Percentiles rank a stretch among this genome's conserved stretches.
Conservation (phyloP, 2,888 invertebrate species). For the Octonoba sinensis region DNA sequence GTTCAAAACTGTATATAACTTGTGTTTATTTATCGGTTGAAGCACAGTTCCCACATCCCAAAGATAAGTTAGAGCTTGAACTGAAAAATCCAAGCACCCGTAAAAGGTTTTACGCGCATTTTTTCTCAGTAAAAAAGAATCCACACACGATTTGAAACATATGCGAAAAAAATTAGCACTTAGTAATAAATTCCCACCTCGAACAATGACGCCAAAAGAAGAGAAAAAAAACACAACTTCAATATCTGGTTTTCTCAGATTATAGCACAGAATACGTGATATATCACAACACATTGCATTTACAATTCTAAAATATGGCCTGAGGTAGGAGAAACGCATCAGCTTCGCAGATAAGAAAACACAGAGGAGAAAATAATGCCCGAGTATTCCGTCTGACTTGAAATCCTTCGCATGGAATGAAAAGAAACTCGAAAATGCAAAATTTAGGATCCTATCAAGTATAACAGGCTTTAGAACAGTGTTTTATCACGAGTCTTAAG, state of each 20-base stretch:
- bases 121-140: too few species aligned
- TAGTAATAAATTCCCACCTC: too few species aligned
- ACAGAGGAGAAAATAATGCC: not conserved
- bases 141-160: too few species aligned
- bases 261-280: slow-evolving; percentile 15
- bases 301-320: slow-evolving; percentile 55
- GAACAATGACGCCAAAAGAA: too few species aligned
- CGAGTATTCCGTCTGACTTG: slow-evolving; percentile 7
- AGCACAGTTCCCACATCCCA: too few species aligned
- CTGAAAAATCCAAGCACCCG: too few species aligned
- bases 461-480: slow-evolving; percentile 54
- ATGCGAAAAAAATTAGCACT: too few species aligned
- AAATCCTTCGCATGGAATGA: slow-evolving; percentile 29
- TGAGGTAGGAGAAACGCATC: slow-evolving; percentile 48
- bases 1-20: too few species aligned
- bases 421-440: slow-evolving; percentile 42
- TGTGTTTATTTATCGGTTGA: too few species aligned
- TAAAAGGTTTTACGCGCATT: too few species aligned
- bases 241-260: slow-evolving; percentile 51
- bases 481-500: slow-evolving; percentile 54
- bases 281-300: slow-evolving; percentile 52
- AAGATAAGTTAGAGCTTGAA: too few species aligned
- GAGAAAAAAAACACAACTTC: slow-evolving; percentile 5
- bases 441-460: slow-evolving; percentile 58
- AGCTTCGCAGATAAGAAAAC: slow-evolving; percentile 27